phyloP scores from a whole-genome alignment of 1,140 invertebrate genomes.

The Zaprionus ghesquierei region DNA sequence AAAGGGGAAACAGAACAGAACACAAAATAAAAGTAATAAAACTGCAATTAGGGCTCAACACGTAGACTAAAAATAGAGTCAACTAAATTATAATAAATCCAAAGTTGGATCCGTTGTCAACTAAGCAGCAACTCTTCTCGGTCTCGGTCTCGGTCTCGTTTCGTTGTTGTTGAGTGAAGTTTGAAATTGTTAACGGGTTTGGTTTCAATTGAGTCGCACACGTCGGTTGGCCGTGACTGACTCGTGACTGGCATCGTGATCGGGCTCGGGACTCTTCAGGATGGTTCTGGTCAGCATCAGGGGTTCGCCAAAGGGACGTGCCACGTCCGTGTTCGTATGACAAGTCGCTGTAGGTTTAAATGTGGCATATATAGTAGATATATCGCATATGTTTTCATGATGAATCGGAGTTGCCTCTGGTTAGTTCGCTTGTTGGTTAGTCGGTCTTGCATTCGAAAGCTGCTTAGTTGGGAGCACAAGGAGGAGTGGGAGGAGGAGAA shows the following conservation, averaged over 20 bases:
- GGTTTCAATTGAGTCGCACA: constrained; percentile 49
- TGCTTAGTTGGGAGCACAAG: background rate
- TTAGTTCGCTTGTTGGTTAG: constrained; percentile 7
- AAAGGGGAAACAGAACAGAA: constrained; percentile 11
- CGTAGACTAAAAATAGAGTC: constrained; percentile 13
- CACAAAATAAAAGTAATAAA: constrained; percentile 15
- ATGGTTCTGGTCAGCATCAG: constrained; percentile 67
- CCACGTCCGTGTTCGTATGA: constrained; percentile 46
- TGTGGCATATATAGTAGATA: constrained; percentile 25
- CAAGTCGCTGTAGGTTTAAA: constrained; percentile 36
- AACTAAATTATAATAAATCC: constrained; percentile 24
- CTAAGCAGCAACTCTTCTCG: constrained; percentile 14
- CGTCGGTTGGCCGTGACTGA: constrained; percentile 45
- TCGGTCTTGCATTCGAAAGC: background rate
- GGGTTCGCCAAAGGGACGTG: constrained; percentile 70
- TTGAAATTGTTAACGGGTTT: background rate
- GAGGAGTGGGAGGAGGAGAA: background rate
- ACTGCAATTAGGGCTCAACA: background rate
- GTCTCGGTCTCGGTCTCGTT: background rate
- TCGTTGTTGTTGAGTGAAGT: background rate
- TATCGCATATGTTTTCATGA: constrained; percentile 1
- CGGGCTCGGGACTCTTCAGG: constrained; percentile 47
- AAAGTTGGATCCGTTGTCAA: constrained; percentile 6
- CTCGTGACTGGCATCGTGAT: constrained; percentile 35
- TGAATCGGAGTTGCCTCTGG: constrained; percentile 2